Conservation (phyloP, 2,113 vertebrate species). For the Neogobius melanostomus region DNA sequence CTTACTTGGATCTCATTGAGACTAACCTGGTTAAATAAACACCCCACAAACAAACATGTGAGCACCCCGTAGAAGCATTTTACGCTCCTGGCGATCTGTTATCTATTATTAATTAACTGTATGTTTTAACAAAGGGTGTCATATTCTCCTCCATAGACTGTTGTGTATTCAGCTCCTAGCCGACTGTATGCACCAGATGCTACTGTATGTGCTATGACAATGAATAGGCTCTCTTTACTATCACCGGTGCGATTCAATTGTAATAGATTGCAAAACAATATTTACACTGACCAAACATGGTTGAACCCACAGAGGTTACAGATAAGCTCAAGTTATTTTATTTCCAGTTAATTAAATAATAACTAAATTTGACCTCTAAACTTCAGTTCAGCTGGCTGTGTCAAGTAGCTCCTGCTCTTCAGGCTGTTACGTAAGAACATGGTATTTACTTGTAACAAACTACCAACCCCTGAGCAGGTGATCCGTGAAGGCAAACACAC, state of each 20-base stretch:
- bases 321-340: not conserved
- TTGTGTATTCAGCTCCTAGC: not conserved
- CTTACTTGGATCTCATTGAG: no score
- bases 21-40: no score
- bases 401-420: conserved; percentile 14
- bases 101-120: conserved; percentile 66
- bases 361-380: not conserved
- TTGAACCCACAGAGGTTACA: not conserved
- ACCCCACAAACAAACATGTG: no score
- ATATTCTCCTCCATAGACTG: conserved; percentile 26
- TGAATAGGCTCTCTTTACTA: not conserved
- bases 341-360: not conserved
- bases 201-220: conserved; percentile 2
- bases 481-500: not conserved
- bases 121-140: conserved; percentile 41
- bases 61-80: no score
- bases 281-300: not conserved
- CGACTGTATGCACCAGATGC: not conserved
- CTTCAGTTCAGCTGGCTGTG: conserved; percentile 11
- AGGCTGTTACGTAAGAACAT: conserved; percentile 8
- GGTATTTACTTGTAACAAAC: conserved; percentile 6
- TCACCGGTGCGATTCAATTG: not conserved
- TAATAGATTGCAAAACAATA: conserved; percentile 1
- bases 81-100: conserved; percentile 6
- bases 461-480: not conserved